Base-by-base conservation (phyloP, 2,797 vertebrate species). In the Eptatretus atami region DNA sequence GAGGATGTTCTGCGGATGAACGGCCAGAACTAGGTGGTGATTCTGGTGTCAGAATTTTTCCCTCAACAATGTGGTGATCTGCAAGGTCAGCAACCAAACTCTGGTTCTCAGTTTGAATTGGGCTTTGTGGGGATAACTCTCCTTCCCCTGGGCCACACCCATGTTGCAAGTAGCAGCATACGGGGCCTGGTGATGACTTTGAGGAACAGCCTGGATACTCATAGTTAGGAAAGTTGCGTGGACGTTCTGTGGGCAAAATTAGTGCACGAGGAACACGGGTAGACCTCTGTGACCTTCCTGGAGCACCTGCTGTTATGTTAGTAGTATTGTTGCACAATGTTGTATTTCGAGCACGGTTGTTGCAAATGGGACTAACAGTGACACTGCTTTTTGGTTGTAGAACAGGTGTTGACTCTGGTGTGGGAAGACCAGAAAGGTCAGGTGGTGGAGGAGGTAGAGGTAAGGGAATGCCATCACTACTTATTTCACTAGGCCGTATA, bases 371-470 rank as follows among this genome's bases (percentile, higher is more conserved):
- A 25, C 57, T 61, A 25, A n/a, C 57, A 10, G 24, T 25, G 57
- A 25, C 12, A 25, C 15, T 25, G 57, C 57, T 61, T 25, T 61
- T 61, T 10, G 24, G 57, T 25, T 61, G 57, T 25, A 61, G 57
- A n/a, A 61, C 57, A 25, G 57, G 57, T 25, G 57, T 61, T 25
- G 57, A 61, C 57, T 61, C 57, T 10, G 57, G 57, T 11, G 57
- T 61, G 9, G 57, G 57, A n/a, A 61, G 57, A n/a, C 57, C 57
- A n/a, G 57, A 25, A n/a, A 61, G 57, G n/a, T 61, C 57, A n/a
- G 57, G 57, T n/a, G n/a, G 57, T 25, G 57, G 57, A n/a, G 57
- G n/a, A n/a, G 57, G 57, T 12, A 25, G 57, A n/a, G 57, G 24
- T 25, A 61, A 25, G n/a, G 11, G 57, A n/a, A n/a, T 25, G 31